Evolutionary conservation across 2,797 vertebrate genomes (phyloP).

Genomic region (Sarcophilus harrisii): DNA sequence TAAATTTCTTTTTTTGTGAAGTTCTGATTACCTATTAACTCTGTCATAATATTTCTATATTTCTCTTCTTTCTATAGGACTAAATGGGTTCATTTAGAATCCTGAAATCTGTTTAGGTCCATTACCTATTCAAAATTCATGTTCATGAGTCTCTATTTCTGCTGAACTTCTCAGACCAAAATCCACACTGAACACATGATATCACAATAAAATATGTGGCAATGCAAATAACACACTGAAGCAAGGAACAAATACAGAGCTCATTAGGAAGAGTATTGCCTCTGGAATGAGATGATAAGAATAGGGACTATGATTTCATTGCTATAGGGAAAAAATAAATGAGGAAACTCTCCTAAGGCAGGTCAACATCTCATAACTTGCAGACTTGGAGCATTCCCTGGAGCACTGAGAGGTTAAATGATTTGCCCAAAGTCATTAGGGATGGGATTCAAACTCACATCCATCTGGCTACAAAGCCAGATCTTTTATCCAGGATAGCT

Average conservation of each 20-base stretch:
- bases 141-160: not conserved
- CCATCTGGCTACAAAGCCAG: not conserved
- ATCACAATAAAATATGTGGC: not conserved
- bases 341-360: not conserved
- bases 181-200: not conserved
- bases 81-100: not conserved
- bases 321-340: not conserved
- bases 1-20: not conserved
- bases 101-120: not conserved
- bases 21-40: not conserved
- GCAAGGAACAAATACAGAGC: not conserved
- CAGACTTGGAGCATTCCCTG: not conserved
- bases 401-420: not conserved
- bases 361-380: not conserved
- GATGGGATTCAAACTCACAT: not conserved
- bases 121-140: not conserved
- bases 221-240: not conserved
- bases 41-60: not conserved
- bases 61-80: not conserved
- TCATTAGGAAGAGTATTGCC: not conserved
- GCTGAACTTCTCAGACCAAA: not conserved
- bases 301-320: not conserved
- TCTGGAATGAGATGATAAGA: not conserved
- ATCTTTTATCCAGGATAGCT: not conserved
- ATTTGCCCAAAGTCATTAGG: not conserved